Evolutionary conservation across 2,888 invertebrate species (phyloP), one percentile per base, ranked within the genome.

Genomic region (Cylloceria caligata): DNA sequence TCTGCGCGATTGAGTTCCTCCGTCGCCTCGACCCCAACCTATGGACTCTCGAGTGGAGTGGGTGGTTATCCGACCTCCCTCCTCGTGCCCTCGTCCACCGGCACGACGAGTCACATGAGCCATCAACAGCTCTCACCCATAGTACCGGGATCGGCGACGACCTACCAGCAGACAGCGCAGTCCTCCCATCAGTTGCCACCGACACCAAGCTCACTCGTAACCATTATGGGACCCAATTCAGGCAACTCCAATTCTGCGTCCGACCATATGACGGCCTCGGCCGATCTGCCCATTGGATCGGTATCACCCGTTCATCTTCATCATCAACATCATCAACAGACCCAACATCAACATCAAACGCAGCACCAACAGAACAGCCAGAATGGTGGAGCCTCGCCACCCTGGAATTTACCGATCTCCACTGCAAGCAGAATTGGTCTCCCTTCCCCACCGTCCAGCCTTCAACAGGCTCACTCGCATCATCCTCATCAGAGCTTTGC

Each of bases 51-150:
- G 5, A 87, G 93, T 0, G 87, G 93, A 0, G 95, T 95, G 87
- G 91, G 94, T 2, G 92, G 94, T 3, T 92, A 92, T 78, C 89
- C 93, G 30, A 87, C 90, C 9, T 84, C 93, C 0, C 83, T 92
- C 2, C 85, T 92, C 5, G 90, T 92, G 9, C 88, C 93, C 0
- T 88, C 86, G 90, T 95, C 91, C 93, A 95, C 87, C 91, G 95
- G 86, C 93, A 94, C 91, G 94, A 94, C 79, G 90, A 95, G 82
- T 94, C 95, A 57, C 92, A 90, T 96, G 91, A 91, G 94, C 47
- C 92, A 92, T 73, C 91, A 92, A 75, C 91, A 93, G 69, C 85
- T 90, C 13, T 89, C 93, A 0, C 86, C 91, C 2, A 88, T 89
- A 0, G 87, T 89, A 30, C 86, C 89, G 3, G 85, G 84, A 90